Evolutionary conservation across 2,113 vertebrate genomes (phyloP).

Genomic region (Bubo blakistoni): DNA sequence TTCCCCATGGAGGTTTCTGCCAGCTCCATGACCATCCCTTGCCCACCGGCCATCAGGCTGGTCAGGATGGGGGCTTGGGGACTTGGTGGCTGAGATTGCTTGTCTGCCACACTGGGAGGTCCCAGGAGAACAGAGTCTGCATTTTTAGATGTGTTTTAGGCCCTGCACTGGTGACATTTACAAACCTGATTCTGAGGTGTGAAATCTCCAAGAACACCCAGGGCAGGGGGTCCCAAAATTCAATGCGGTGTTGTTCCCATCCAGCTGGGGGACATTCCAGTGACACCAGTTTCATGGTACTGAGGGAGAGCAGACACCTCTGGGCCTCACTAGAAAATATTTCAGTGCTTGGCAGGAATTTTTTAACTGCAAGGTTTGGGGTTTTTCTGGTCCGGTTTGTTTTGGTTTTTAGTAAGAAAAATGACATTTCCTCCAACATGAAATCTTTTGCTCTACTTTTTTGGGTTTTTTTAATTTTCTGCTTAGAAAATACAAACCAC

Average conservation of each 20-base stretch:
- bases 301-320: background rate
- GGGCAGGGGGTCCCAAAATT: background rate
- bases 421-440: background rate
- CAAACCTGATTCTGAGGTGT: background rate
- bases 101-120: fast-evolving
- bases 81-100: fast-evolving
- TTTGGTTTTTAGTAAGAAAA: constrained; percentile 12
- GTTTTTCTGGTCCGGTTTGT: background rate
- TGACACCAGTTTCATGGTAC: background rate
- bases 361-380: background rate
- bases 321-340: background rate
- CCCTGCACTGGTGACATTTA: background rate
- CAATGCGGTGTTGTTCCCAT: background rate
- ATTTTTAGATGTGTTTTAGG: background rate
- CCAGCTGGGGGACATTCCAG: background rate
- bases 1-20: fast-evolving
- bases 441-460: background rate
- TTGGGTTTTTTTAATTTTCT: background rate
- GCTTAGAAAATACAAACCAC: background rate
- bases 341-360: background rate
- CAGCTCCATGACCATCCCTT: background rate
- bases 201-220: background rate
- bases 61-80: fast-evolving
- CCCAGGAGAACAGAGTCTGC: background rate
- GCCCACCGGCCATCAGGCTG: no score